phyloP scores from a whole-genome alignment of 1,140 invertebrate species.

The Steinernema khuongi region DNA sequence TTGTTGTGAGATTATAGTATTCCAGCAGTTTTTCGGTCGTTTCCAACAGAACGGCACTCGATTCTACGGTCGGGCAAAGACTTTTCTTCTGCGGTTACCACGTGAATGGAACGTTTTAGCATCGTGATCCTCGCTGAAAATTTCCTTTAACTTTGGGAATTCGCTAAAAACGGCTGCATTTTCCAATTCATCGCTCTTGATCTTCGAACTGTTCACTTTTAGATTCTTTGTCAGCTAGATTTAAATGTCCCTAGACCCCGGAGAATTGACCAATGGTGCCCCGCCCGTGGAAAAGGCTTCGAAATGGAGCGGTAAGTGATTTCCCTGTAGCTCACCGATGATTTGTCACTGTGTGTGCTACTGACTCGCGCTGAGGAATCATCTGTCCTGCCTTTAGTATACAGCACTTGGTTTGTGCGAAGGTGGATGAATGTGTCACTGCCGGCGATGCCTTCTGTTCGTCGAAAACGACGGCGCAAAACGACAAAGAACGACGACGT shows the following conservation, averaged over 20 bases:
- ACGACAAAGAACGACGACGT: background rate
- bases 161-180: no score
- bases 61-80: no score
- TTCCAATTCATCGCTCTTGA: no score
- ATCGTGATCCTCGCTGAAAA: no score
- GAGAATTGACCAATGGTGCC: background rate
- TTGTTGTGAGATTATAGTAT: no score
- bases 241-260: background rate
- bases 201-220: no score
- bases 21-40: no score
- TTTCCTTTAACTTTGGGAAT: no score
- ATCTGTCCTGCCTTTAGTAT: background rate
- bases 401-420: background rate
- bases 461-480: background rate
- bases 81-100: no score
- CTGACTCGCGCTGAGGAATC: background rate
- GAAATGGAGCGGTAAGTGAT: background rate
- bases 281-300: background rate
- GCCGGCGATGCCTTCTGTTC: background rate
- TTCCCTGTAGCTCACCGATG: background rate
- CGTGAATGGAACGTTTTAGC: no score
- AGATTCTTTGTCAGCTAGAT: background rate
- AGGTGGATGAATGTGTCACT: constrained; percentile 2
- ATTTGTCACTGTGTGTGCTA: background rate
- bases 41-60: no score